Evolutionary conservation across 2,113 vertebrate genomes (phyloP).

Genomic region (Onychostruthus taczanowskii): DNA sequence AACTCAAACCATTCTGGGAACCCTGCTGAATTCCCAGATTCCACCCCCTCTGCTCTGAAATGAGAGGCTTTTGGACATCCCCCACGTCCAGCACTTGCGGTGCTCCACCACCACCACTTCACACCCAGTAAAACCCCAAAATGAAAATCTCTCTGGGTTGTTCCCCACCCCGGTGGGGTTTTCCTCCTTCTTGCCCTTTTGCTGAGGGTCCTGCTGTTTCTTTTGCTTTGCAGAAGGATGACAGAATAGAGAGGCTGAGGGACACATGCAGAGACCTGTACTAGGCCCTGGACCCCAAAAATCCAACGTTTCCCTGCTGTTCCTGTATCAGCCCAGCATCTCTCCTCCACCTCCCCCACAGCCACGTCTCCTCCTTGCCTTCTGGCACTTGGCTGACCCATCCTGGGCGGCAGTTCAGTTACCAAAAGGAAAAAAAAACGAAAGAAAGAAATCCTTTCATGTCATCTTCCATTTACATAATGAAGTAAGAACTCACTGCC

Average conservation of each 20-base stretch:
- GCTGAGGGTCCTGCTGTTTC: accelerated
- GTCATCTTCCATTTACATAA: slow-evolving; percentile 37
- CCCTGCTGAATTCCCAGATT: background rate
- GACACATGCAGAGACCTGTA: accelerated
- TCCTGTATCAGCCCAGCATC: background rate
- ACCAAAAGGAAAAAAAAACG: background rate
- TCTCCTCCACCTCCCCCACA: background rate
- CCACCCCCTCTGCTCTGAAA: background rate
- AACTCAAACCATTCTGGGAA: background rate
- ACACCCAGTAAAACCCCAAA: background rate
- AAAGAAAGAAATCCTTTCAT: background rate
- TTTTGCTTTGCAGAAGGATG: background rate
- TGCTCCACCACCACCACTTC: accelerated
- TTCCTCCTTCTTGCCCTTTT: background rate
- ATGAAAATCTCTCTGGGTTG: accelerated
- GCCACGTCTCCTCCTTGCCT: background rate
- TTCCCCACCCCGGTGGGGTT: accelerated
- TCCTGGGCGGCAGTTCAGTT: background rate
- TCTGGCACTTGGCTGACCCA: background rate
- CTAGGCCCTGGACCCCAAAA: accelerated
- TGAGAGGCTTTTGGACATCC: accelerated
- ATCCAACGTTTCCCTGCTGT: background rate
- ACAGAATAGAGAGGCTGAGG: background rate
- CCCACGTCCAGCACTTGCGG: accelerated
- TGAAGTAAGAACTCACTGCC: background rate